Evolutionary conservation across 2,113 vertebrate species (phyloP).

Genomic region (Pollimyrus isidori): DNA sequence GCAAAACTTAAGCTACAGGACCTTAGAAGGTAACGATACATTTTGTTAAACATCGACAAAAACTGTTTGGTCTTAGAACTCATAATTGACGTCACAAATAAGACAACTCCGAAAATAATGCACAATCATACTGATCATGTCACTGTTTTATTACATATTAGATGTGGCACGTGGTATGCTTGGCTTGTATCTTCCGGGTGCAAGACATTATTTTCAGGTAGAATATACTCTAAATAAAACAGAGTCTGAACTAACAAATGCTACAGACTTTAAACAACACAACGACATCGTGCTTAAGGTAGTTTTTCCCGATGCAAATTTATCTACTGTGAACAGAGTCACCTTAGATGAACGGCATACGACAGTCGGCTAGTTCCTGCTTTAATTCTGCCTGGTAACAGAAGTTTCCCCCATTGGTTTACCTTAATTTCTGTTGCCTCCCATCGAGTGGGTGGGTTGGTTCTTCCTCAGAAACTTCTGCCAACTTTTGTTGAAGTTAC

Average conservation of each 20-base stretch:
- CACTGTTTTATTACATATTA: background rate
- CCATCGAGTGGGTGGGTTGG: conserved; percentile 33
- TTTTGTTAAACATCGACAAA: background rate
- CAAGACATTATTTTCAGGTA: background rate
- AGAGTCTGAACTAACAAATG: background rate
- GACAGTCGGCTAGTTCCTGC: conserved; percentile 42
- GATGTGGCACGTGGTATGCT: background rate
- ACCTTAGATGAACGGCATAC: background rate
- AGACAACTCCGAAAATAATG: background rate
- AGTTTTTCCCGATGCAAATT: background rate
- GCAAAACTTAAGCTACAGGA: background rate
- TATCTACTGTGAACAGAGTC: background rate
- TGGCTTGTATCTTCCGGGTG: background rate
- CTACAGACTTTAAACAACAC: background rate
- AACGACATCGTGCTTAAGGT: background rate
- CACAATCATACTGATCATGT: background rate
- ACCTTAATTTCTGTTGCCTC: conserved; percentile 66
- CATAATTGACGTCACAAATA: background rate
- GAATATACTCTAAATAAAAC: background rate
- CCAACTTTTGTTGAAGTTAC: conserved; percentile 35
- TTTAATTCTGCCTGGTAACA: conserved; percentile 86
- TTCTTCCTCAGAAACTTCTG: conserved; percentile 37
- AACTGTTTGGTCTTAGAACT: background rate
- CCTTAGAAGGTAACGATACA: background rate
- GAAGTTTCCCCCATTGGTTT: conserved; percentile 71